phyloP scores from a whole-genome alignment of 2,113 vertebrate species.

The Okapia johnstoni region DNA sequence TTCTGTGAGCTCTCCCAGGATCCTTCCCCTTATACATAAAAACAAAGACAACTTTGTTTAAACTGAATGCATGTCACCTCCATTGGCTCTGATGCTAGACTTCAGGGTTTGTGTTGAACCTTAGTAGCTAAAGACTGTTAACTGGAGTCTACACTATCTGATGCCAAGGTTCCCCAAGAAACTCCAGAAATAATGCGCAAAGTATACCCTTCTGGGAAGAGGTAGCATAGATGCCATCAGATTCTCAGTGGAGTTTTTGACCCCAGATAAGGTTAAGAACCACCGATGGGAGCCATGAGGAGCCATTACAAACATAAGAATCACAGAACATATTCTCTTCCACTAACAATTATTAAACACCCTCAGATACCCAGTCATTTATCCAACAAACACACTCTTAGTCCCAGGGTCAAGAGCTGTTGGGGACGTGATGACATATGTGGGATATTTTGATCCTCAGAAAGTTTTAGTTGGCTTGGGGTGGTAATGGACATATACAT shows the following conservation, averaged over 20 bases:
- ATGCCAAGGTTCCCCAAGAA: background rate
- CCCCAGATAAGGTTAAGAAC: background rate
- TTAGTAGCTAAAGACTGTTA: background rate
- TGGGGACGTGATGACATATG: background rate
- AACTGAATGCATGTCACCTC: background rate
- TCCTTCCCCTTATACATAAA: background rate
- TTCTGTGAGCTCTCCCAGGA: background rate
- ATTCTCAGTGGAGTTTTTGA: background rate
- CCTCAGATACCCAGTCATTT: background rate
- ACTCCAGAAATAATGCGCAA: background rate
- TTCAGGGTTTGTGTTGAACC: background rate
- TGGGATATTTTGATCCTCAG: background rate
- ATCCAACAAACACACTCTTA: background rate
- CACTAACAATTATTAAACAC: background rate
- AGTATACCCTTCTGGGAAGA: background rate
- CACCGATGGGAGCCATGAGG: background rate
- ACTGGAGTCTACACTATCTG: background rate
- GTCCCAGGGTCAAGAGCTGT: background rate
- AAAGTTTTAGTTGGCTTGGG: background rate
- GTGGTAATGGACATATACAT: background rate
- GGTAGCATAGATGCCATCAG: background rate
- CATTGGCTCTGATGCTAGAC: background rate
- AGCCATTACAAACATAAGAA: background rate
- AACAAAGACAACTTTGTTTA: constrained; percentile 26
- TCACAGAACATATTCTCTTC: background rate